phyloP scores from a whole-genome alignment of 2,113 vertebrate species.

The Girardinichthys multiradiatus region DNA sequence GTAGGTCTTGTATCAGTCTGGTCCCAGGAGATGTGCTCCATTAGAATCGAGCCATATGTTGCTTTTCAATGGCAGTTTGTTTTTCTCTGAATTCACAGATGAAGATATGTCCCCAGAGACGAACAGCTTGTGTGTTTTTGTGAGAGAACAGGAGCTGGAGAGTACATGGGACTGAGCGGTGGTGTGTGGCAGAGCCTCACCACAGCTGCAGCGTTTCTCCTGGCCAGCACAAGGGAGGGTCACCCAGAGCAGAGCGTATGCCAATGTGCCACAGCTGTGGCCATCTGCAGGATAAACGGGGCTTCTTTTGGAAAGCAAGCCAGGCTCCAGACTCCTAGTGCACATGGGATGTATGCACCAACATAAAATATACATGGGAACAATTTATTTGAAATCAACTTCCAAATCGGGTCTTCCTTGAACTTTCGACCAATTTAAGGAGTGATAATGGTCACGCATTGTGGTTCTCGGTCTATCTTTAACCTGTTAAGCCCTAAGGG shows the following conservation, averaged over 20 bases:
- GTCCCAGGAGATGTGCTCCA: constrained; percentile 51
- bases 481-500: too few species aligned
- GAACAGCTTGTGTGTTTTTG: constrained; percentile 23
- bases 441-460: not conserved
- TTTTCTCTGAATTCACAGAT: constrained; percentile 57
- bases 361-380: constrained; percentile 36
- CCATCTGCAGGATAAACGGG: constrained; percentile 45
- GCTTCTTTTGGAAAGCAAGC: constrained; percentile 25
- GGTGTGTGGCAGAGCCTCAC: constrained; percentile 50
- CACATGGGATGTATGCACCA: constrained; percentile 15
- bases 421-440: not conserved
- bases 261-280: constrained; percentile 63
- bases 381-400: constrained; percentile 33
- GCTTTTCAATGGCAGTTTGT: constrained; percentile 55
- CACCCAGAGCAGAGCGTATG: constrained; percentile 49
- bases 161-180: not conserved
- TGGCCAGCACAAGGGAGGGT: constrained; percentile 50
- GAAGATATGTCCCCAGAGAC: constrained; percentile 55
- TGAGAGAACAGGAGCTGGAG: constrained; percentile 1
- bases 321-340: constrained; percentile 3
- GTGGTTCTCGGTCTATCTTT: constrained; percentile 2
- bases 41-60: constrained; percentile 60
- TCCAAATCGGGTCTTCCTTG: not conserved
- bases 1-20: constrained; percentile 33
- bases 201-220: constrained; percentile 62